phyloP scores from a whole-genome alignment of 2,888 invertebrate genomes.

The Tachina fera region DNA sequence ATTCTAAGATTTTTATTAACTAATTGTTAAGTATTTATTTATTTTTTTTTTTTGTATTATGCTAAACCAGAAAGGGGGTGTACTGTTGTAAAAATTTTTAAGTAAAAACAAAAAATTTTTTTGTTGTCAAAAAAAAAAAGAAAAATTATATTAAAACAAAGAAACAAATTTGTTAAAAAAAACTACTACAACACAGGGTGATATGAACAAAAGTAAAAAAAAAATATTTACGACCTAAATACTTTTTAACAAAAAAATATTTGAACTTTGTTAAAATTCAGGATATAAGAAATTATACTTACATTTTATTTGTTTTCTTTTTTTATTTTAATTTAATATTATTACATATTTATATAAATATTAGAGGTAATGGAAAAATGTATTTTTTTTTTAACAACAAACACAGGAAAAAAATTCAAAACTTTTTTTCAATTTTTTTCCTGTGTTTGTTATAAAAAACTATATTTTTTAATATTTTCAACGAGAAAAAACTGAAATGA shows the following conservation, averaged over 20 bases:
- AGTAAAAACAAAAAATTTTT: constrained; percentile 65
- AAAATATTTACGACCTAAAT: constrained; percentile 18
- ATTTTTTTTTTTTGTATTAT: constrained; percentile 42
- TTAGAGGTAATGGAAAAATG: too few relatives aligned
- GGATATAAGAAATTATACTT: background rate
- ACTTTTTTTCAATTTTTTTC: too few relatives aligned
- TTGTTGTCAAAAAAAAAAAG: constrained; percentile 55
- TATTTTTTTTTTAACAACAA: too few relatives aligned
- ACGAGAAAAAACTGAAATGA: too few relatives aligned
- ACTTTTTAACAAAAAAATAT: background rate
- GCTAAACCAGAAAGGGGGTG: constrained; percentile 42
- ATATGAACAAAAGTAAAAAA: constrained; percentile 77
- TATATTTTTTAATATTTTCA: too few relatives aligned
- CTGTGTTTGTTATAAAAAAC: too few relatives aligned
- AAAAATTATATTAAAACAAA: constrained; percentile 22
- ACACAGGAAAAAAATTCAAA: too few relatives aligned
- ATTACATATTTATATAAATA: too few relatives aligned
- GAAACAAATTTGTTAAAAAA: constrained; percentile 62
- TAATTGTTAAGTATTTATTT: constrained; percentile 59
- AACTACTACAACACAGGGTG: constrained; percentile 81
- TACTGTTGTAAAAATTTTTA: constrained; percentile 78
- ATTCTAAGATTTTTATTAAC: constrained; percentile 20
- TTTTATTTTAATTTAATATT: too few relatives aligned
- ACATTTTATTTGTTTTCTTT: too few relatives aligned
- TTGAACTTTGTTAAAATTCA: background rate